Percentiles rank a stretch among this genome's conserved stretches.
Evolutionary conservation across 1,140 invertebrate species (phyloP).

Genomic region (Drosophila santomea): DNA sequence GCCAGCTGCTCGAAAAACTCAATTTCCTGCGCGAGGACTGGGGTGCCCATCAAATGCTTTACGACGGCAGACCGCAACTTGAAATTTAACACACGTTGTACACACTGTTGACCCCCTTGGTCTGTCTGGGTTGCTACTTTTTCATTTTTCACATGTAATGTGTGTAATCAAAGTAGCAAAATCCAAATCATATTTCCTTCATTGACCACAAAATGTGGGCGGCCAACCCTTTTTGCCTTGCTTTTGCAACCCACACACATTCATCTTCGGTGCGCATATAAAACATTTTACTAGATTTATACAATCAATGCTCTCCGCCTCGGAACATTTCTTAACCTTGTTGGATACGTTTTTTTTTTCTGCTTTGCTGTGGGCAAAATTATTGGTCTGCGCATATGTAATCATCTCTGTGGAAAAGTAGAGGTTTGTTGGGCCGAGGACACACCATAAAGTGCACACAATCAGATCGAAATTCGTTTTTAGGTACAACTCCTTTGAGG

Average conservation of each 20-base stretch:
- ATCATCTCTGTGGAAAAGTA: constrained; percentile 62
- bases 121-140: constrained; percentile 65
- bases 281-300: constrained; percentile 80
- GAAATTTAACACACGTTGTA: constrained; percentile 78
- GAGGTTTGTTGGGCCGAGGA: constrained; percentile 31
- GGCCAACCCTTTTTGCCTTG: constrained; percentile 62
- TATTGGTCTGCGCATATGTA: constrained; percentile 82
- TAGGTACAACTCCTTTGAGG: constrained; percentile 52
- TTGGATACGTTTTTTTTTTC: constrained; percentile 56
- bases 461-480: constrained; percentile 80
- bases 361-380: constrained; percentile 48
- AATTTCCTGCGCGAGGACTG: constrained; percentile 70
- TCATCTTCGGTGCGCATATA: constrained; percentile 66
- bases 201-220: constrained; percentile 79
- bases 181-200: constrained; percentile 83
- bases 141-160: constrained; percentile 82
- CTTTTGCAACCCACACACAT: constrained; percentile 20
- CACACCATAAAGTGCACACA: constrained; percentile 79
- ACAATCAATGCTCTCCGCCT: constrained; percentile 71
- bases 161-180: constrained; percentile 83
- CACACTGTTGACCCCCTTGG: constrained; percentile 45
- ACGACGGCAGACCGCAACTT: constrained; percentile 55
- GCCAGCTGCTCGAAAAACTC: constrained; percentile 75
- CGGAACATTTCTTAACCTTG: constrained; percentile 73
- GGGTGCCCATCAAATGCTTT: constrained; percentile 74